These are phyloP conservation scores for Bergia puertoricense DNA, from an alignment of 92 coral and sea anemone species.

Conservation along the genomic window DNA sequence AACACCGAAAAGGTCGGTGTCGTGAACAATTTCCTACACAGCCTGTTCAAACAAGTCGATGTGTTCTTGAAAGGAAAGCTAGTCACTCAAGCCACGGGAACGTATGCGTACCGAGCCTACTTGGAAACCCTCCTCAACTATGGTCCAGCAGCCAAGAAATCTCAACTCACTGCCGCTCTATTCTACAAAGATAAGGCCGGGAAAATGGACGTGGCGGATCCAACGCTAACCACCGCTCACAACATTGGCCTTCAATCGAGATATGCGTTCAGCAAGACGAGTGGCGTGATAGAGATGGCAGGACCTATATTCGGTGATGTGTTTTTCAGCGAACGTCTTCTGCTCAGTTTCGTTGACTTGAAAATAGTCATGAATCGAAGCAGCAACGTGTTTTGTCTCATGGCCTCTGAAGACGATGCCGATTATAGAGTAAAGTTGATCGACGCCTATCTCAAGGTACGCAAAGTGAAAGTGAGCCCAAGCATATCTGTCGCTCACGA, in stretches of 20 bases:
- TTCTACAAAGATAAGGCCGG: conserved; percentile 25
- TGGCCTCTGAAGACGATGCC: conserved; percentile 41
- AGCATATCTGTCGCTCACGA: background rate
- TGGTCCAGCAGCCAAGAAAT: background rate
- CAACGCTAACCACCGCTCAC: conserved; percentile 6
- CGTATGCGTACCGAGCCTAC: no score
- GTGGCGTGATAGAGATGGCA: conserved; percentile 34
- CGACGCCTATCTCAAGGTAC: conserved; percentile 1
- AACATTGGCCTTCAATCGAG: conserved; percentile 34
- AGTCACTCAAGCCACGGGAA: no score
- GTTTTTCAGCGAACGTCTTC: conserved; percentile 25
- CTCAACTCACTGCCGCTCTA: no score
- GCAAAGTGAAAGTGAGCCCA: conserved; percentile 5
- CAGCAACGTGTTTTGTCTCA: conserved; percentile 36
- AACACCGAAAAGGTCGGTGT: no score
- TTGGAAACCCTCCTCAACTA: background rate
- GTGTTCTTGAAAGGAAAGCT: no score
- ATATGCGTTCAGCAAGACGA: conserved; percentile 34
- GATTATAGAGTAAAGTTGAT: conserved; percentile 22
- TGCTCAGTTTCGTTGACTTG: conserved; percentile 26
- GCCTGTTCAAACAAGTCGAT: no score
- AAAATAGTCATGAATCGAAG: conserved; percentile 23
- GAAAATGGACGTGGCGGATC: conserved; percentile 42
- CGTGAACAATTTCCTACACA: no score
- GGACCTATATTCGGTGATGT: conserved; percentile 38